Evolutionary conservation across 2,888 invertebrate genomes (phyloP).

Genomic region (Frankliniella intonsa): DNA sequence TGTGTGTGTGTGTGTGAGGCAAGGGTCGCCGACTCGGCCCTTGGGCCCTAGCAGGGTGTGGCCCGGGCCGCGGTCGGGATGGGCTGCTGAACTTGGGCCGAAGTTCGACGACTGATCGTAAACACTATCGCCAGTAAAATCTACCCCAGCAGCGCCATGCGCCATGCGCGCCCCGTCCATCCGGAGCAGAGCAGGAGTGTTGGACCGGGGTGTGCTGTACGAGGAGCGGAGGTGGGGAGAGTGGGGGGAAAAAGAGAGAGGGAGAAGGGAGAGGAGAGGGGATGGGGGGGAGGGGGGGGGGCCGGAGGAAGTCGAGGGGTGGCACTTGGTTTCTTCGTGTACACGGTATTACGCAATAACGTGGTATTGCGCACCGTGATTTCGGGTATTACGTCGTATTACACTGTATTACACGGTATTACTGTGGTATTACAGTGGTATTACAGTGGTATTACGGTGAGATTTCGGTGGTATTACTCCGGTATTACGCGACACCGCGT

Average conservation of each 20-base stretch:
- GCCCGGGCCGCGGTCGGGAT: not conserved
- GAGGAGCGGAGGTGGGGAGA: not conserved
- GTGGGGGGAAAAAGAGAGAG: not conserved
- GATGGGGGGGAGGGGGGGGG: not conserved
- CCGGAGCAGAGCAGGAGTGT: not conserved
- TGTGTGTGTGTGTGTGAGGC: too few relatives aligned
- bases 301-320: too few relatives aligned
- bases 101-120: conserved; percentile 17
- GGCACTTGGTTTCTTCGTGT: too few relatives aligned
- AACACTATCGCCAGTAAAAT: conserved; percentile 25
- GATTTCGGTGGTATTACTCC: too few relatives aligned
- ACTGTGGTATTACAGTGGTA: too few relatives aligned
- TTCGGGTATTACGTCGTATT: too few relatives aligned
- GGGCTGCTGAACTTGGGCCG: conserved; percentile 6
- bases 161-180: not conserved
- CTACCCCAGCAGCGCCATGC: not conserved
- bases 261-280: not conserved
- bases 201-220: not conserved
- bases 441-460: too few relatives aligned
- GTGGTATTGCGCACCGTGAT: too few relatives aligned
- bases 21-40: not conserved
- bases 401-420: too few relatives aligned
- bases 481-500: too few relatives aligned
- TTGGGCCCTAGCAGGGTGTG: too few relatives aligned
- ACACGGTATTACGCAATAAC: too few relatives aligned